Conservation (phyloP, 2,888 invertebrate species). For the Ormyrus thymus region DNA sequence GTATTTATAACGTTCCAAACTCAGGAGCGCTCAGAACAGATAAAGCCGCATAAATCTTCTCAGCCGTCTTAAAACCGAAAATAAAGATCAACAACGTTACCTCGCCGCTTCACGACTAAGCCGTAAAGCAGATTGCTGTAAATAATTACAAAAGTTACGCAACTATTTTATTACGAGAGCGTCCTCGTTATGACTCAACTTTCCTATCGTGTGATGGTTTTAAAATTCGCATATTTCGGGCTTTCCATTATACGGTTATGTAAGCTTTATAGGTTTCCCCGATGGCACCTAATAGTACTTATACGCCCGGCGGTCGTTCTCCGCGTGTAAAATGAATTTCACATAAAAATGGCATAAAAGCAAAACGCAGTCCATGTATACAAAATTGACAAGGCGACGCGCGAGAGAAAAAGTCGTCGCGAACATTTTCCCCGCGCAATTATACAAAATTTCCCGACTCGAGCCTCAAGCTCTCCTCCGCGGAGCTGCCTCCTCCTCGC, state of each 20-base stretch:
- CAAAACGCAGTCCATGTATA: background rate
- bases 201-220: slow-evolving; percentile 12
- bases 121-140: background rate
- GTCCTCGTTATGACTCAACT: background rate
- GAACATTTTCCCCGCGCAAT: slow-evolving; percentile 1
- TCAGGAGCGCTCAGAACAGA: no score
- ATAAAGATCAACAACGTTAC: no score
- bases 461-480: no score
- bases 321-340: slow-evolving; percentile 28
- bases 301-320: background rate
- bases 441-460: background rate
- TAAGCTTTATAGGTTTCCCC: slow-evolving; percentile 27
- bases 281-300: slow-evolving; percentile 10
- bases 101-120: no score
- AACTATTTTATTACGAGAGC: background rate
- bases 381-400: background rate
- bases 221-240: slow-evolving; percentile 18
- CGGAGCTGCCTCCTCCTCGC: background rate
- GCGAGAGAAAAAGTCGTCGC: background rate
- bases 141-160: no score
- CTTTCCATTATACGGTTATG: slow-evolving; percentile 12
- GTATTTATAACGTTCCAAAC: no score
- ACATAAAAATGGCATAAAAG: slow-evolving; percentile 31
- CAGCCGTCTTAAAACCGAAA: no score
- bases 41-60: no score